Base-by-base conservation (phyloP, 1,140 invertebrate genomes). In the Caerostris extrusa region DNA sequence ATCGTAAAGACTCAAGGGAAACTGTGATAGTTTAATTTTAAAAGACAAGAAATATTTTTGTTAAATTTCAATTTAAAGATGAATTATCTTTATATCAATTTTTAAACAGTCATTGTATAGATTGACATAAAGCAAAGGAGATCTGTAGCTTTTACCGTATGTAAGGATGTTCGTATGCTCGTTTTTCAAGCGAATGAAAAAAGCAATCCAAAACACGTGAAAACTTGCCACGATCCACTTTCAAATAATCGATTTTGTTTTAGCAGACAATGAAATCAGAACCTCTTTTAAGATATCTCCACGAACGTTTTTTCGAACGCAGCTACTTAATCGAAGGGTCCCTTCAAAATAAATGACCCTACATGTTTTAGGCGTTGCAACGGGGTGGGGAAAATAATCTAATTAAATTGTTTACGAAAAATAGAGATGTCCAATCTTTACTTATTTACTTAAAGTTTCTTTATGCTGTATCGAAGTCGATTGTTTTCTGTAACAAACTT, bases 371-470 rank as follows among this genome's bases (percentile, higher is more conserved):
- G 87, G 87, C 87, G 85, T 87, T 87, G 56, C 85, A 53, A 12
- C 34, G 71, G 71, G 71, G 71, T 12, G n/a, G 34, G 56, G 19
- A 64, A 58, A 87, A 87, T 87, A 87, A 87, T 87, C 57, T 87
- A 87, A 87, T 87, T 87, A 87, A 87, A 87, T 64, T 83, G 82
- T 64, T 87, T 87, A 87, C 57, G 85, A 53, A 83, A 83, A 87
- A 87, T 57, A 87, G 85, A 60, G 56, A 50, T 61, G 60, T 61
- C 14, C 50, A 90, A 56, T 90, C 67, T 60, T 34, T 71, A 5
- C 53, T 90, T 71, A 61, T 87, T 87, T 61, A 60, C 60, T 87
- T 3, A 50, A 56, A 69, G 64, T 90, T 90, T 90, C 87, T 90
- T 71, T 90, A 90, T 57, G n/a, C 67, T 53, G 19, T 55, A 71